Base-by-base conservation (phyloP, 2,888 invertebrate genomes). In the Blera fallax region DNA sequence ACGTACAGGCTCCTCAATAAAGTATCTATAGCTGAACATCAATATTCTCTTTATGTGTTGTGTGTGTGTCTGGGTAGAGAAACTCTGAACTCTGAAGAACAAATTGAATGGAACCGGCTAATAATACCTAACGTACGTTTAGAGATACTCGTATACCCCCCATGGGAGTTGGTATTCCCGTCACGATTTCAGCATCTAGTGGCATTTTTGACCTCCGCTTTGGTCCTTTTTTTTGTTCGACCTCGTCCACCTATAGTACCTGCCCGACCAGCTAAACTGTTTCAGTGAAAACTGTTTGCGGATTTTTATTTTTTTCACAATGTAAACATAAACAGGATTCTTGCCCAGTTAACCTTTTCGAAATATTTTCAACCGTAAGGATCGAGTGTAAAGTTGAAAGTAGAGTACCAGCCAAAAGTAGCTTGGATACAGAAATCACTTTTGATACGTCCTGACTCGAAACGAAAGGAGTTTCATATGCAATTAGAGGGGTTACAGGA, bases 181-280 rank as follows among this genome's bases (percentile, higher is more conserved):
- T 32, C 78, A 78, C 78, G 72, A 54, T 62, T 72, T 52, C 18
- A 14, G 43, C 43, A 64, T 62, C 60, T 43, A 24, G 70, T 70
- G 62, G 37, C 50, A 58, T 45, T 60, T 72, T 52, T 69, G 40
- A 54, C 18, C 45, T 43, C 34, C n/a, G 43, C 21, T 27, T 18
- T 34, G 37, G 21, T 34, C 21, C 16, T 21, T 18, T 62, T 50
- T 40, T 18, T 2, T n/a, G 50, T 37, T 52, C 62, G 50, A 40
- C 62, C 54, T 16, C 50, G 10, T 52, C 14, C 37, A 32, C 50
- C 43, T 14, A 18, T 21, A 52, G 29, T 34, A 16, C 58, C 58
- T 34, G 16, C 18, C 32, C 64, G 29, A 16, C 10, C 27, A 32
- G 27, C 14, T 21, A 62, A 45, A 45, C 8, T 62, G 60, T 40